Conservation (phyloP, 1,140 invertebrate genomes). For the Daktulosphaira vitifoliae region DNA sequence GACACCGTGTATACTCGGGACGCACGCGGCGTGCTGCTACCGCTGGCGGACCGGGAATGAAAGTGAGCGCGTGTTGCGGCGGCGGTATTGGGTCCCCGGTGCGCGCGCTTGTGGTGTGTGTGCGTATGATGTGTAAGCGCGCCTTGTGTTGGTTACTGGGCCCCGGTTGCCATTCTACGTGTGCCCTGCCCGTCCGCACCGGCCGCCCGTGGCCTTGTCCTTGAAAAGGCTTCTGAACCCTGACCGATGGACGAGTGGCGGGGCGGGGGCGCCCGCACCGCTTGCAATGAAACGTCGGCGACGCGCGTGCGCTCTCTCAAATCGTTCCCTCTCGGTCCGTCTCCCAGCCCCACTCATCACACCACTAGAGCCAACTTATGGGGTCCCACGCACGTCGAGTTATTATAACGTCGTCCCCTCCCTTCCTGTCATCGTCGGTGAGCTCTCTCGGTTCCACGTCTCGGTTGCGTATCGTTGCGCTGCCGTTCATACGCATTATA, state of each 20-base stretch:
- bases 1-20: conserved; percentile 13
- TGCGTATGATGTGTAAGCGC: not conserved
- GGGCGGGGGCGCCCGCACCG: not conserved
- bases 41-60: conserved; percentile 29
- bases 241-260: conserved; percentile 5
- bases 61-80: conserved; percentile 24
- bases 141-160: not conserved
- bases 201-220: conserved; percentile 37
- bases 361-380: too few relatives aligned
- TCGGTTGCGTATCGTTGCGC: not conserved
- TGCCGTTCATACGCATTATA: not conserved
- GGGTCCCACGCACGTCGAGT: not conserved
- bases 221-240: conserved; percentile 38
- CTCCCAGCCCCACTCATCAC: not conserved
- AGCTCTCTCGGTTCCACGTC: not conserved
- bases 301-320: conserved; percentile 23
- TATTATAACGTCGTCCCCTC: too few relatives aligned
- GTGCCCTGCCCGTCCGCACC: not conserved
- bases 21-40: conserved; percentile 29
- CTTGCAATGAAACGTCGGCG: not conserved
- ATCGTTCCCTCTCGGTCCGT: not conserved
- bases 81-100: not conserved
- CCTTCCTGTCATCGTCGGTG: not conserved
- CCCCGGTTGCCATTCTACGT: conserved; percentile 1
- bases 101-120: not conserved